These are phyloP conservation scores for Leuctra nigra DNA, from an alignment of 2,888 invertebrate species.

Conservation along the genomic window DNA sequence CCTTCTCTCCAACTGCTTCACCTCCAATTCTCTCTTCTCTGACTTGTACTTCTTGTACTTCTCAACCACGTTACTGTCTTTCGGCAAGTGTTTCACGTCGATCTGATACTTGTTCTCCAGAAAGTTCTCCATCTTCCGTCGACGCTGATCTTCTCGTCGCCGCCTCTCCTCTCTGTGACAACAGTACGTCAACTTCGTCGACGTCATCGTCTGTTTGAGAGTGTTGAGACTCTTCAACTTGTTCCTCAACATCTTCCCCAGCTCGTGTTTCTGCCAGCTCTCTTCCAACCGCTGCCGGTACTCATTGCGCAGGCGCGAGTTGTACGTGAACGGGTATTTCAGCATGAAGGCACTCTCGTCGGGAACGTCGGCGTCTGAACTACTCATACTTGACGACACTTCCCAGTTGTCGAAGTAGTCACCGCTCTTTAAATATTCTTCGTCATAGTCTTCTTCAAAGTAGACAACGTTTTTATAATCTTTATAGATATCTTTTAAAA, in stretches of 20 bases:
- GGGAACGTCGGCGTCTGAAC: neutral
- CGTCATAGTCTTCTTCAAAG: neutral
- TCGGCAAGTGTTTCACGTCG: neutral
- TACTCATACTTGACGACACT: neutral
- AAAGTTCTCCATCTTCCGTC: neutral
- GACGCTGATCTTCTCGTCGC: neutral
- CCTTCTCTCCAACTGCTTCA: neutral
- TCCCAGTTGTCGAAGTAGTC: constrained; percentile 10
- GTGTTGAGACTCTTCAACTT: neutral
- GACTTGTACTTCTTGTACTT: neutral
- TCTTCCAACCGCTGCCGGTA: neutral
- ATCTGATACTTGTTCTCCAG: neutral
- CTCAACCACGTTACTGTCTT: constrained; percentile 1
- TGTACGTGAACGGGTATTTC: neutral
- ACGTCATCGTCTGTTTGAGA: neutral
- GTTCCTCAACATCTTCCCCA: neutral
- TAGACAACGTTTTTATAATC: neutral
- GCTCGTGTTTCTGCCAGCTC: neutral
- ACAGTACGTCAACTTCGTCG: neutral
- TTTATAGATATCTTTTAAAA: neutral
- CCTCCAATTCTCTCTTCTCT: neutral
- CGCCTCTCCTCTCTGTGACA: constrained; percentile 6
- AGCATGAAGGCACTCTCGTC: neutral
- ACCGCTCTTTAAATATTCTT: neutral
- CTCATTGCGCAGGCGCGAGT: neutral